phyloP scores from a whole-genome alignment of 2,797 vertebrate genomes.

The Echiichthys vipera region DNA sequence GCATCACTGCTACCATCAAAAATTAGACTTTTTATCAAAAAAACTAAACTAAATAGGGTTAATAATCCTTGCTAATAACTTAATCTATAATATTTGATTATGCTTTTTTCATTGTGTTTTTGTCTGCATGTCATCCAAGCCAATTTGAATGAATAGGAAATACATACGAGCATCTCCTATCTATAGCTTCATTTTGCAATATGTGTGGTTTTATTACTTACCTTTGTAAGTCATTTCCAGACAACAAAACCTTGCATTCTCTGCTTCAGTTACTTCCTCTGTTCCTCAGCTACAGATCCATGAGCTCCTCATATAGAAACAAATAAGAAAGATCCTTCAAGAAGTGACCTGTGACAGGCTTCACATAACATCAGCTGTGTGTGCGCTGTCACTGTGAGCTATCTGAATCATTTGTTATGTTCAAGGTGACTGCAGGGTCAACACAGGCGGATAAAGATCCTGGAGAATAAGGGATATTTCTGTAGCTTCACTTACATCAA shows the following conservation, averaged over 20 bases:
- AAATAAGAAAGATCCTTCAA: slow-evolving; percentile 25
- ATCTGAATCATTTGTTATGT: slow-evolving; percentile 31
- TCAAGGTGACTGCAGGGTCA: slow-evolving; percentile 48
- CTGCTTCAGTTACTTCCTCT: slow-evolving; percentile 6
- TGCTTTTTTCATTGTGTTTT: no score
- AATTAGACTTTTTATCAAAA: no score
- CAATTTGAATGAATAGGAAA: no score
- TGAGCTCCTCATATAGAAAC: not conserved
- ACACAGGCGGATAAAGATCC: slow-evolving; percentile 1
- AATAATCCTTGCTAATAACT: no score
- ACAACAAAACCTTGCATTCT: slow-evolving; percentile 10
- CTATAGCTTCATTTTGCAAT: slow-evolving; percentile 4
- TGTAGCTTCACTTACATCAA: slow-evolving; percentile 22
- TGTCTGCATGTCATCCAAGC: no score
- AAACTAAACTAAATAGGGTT: no score
- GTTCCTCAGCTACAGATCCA: slow-evolving; percentile 1
- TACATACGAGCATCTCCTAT: no score
- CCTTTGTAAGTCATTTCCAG: not conserved
- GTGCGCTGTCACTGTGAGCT: slow-evolving; percentile 5
- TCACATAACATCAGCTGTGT: slow-evolving; percentile 14
- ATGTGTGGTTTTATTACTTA: slow-evolving; percentile 10
- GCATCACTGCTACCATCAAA: no score
- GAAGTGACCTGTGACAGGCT: slow-evolving; percentile 39
- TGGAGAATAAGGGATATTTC: slow-evolving; percentile 9
- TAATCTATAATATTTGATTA: no score